These are phyloP conservation scores for Brachionus manjavacas DNA, from an alignment of 1,140 invertebrate genomes.

Conservation along the genomic window DNA sequence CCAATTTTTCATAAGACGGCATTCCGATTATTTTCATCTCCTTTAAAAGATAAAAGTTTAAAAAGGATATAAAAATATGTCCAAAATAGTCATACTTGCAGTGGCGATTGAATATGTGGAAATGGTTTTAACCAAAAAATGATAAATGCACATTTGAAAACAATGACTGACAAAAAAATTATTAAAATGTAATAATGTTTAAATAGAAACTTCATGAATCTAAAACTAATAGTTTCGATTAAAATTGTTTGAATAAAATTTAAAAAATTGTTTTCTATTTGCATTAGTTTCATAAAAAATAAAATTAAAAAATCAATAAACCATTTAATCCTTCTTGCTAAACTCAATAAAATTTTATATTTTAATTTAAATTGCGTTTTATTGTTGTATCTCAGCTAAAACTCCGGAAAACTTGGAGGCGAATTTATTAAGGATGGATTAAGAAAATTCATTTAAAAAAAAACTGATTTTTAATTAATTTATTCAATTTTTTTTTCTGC, in stretches of 20 bases:
- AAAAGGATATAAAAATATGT: not conserved
- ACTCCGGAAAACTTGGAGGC: not conserved
- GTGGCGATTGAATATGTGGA: not conserved
- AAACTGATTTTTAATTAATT: not conserved
- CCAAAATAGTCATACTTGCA: not conserved
- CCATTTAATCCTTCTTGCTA: not conserved
- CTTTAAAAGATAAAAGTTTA: not conserved
- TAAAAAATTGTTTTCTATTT: not conserved
- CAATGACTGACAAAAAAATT: slow-evolving; percentile 4
- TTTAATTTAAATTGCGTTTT: not conserved
- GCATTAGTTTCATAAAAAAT: not conserved
- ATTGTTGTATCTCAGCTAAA: not conserved
- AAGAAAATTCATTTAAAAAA: not conserved
- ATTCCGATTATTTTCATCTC: slow-evolving; percentile 16
- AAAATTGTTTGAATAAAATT: not conserved
- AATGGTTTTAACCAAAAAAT: not conserved
- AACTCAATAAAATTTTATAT: not conserved
- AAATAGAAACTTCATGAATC: not conserved
- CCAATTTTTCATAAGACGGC: not conserved
- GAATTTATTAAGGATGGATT: not conserved
- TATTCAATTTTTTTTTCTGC: not conserved
- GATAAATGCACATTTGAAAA: not conserved
- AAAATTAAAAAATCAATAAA: not conserved
- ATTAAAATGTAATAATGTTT: slow-evolving; percentile 16
- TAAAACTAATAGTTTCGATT: not conserved